Base-by-base conservation (phyloP, 2,797 vertebrate genomes). In the Falco novaeseelandiae region DNA sequence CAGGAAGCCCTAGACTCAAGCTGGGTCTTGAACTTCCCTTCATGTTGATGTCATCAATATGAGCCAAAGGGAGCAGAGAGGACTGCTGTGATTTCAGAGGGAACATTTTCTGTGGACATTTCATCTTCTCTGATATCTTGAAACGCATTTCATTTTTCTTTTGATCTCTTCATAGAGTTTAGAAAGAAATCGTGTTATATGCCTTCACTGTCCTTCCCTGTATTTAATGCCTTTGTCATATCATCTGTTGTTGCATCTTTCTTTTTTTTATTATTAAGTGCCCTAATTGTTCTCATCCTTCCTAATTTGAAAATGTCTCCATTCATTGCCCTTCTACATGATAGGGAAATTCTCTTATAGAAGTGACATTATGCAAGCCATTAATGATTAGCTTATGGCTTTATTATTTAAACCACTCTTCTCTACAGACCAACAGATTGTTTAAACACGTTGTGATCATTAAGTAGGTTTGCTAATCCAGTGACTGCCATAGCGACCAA, bases 231-330 rank as follows among this genome's bases (percentile, higher is more conserved):
- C 38, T 76, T 92, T 91, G 63, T 74, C 13, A 3, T 80, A 80
- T 59, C 14, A 55, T 71, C 70, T 82, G 34, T 69, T 83, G 38
- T 89, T 86, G 52, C 55, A 27, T 80, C 7, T 44, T 57, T 77
- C 44, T 40, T 69, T 40, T 72, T 40, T 42, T 40, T 58, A 30
- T 38, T 9, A 26, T 89, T 72, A 80, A 76, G 59, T 80, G n/a
- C 30, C n/a, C 23, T 94, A 71, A 92, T 83, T 92, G 62, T 95
- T 92, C 34, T 94, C 49, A 88, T 88, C 51, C 34, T 86, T 96
- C 77, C 82, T 86, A 58, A 83, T 96, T 91, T 92, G 32, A 77
- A 92, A 87, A 83, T 51, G 55, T 91, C 74, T 94, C 67, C 54
- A 81, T 65, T 92, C 72, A 69, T 81, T 89, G 67, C 52, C 65